Percentiles rank a stretch among this genome's conserved stretches.
These are phyloP conservation scores for Thaumetopoea pityocampa DNA, from an alignment of 1,140 invertebrate genomes.

Conservation along the genomic window DNA sequence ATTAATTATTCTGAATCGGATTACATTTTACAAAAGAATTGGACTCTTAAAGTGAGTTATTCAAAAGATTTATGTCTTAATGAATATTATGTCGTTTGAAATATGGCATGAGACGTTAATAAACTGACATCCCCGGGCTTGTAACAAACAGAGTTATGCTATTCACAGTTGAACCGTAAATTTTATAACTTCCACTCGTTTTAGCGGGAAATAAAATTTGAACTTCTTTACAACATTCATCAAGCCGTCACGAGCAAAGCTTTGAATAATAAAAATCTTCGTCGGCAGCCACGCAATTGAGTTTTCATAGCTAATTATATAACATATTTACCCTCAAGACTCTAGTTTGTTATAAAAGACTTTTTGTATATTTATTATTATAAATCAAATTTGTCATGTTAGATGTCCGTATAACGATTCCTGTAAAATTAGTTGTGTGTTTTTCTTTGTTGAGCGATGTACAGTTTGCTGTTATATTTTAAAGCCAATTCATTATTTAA, in stretches of 20 bases:
- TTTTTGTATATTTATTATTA: constrained; percentile 29
- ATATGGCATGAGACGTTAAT: too few species aligned
- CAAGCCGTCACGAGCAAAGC: constrained; percentile 58
- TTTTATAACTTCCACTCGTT: constrained; percentile 62
- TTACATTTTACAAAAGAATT: too few species aligned
- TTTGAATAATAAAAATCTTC: constrained; percentile 67
- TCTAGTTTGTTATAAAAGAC: constrained; percentile 22
- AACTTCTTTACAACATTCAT: constrained; percentile 68
- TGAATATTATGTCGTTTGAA: too few species aligned
- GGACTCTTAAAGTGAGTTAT: too few species aligned
- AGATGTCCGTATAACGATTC: constrained; percentile 17
- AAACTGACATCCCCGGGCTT: constrained; percentile 7
- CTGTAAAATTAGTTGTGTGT: constrained; percentile 11
- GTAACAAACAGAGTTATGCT: constrained; percentile 42
- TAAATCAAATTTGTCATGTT: constrained; percentile 20
- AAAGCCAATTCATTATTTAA: constrained; percentile 4
- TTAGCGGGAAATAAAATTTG: constrained; percentile 61
- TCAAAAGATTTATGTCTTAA: too few species aligned
- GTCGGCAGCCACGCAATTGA: constrained; percentile 14
- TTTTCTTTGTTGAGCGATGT: constrained; percentile 10
- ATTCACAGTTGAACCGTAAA: constrained; percentile 55
- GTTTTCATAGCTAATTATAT: constrained; percentile 13
- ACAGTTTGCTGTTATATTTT: constrained; percentile 16
- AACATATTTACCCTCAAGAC: constrained; percentile 7
- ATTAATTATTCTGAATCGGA: too few species aligned